Evolutionary conservation across 1,140 invertebrate species (phyloP), one percentile per base, ranked within the genome.

Genomic region (Hormaphis cornu): DNA sequence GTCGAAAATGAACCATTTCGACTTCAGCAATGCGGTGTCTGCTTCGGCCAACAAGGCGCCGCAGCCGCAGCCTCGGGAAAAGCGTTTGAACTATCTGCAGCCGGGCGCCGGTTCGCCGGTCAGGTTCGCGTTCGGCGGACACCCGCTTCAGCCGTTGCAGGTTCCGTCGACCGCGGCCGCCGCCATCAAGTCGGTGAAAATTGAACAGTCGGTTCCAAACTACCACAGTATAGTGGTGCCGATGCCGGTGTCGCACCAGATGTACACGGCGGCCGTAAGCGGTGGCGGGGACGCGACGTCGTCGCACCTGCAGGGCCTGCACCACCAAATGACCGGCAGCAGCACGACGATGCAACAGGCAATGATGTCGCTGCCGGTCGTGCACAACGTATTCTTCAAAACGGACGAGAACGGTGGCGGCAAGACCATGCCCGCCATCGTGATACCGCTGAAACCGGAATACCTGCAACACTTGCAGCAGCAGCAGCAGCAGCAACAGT

Each of bases 371-470:
- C 18, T 66, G 42, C 61, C 61, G 18, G 61, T 66, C 44, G 61
- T 66, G n/a, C 61, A 66, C 42, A 66, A 66, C 44, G 61, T 66
- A n/a, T 66, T 66, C 44, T 66, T 66, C 18, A 66, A 66, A 18
- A 66, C 61, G 26, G 61, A 66, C 44, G 61, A 66, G 28, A 35
- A 50, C 44, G 61, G 61, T 18, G 61, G 42, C 5, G 61, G 61
- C 18, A 66, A 50, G 18, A 66, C 44, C 7, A 66, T 66, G 61
- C 61, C 61, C 12, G 61, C 61, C 28, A 66, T 66, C 16, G 61
- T 66, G 10, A 66, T 66, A 33, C 61, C 61, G 0, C 44, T 66
- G 3, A 66, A 66, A 50, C 61, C 61, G n/a, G 61, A 66, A 48
- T 66, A 66, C 44, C 18, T 66, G 12, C 44, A 66, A 8, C 61